Conservation (phyloP, 1,140 invertebrate genomes). For the Geopemphigus sp. region DNA sequence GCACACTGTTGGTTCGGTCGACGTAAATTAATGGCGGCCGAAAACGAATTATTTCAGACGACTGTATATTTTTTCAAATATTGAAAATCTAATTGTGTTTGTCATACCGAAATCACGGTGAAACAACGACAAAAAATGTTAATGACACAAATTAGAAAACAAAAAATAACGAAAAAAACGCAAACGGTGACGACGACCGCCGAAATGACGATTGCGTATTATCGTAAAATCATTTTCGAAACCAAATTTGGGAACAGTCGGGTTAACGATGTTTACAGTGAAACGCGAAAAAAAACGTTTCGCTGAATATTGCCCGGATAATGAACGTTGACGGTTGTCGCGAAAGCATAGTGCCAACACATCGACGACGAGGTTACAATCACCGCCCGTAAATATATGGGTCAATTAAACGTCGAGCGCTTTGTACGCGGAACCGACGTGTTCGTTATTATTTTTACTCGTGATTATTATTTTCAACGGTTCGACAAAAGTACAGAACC, state of each 20-base stretch:
- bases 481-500: too few relatives aligned
- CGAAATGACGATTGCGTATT: not conserved
- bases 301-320: not conserved
- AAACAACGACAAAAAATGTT: too few relatives aligned
- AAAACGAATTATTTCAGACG: not conserved
- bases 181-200: too few relatives aligned
- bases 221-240: not conserved
- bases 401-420: too few relatives aligned
- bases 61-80: not conserved
- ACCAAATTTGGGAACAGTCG: not conserved
- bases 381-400: too few relatives aligned
- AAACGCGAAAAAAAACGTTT: not conserved
- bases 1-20: not conserved
- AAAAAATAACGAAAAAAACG: too few relatives aligned
- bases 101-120: not conserved
- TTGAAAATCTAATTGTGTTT: not conserved
- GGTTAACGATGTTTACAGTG: not conserved
- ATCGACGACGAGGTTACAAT: not conserved
- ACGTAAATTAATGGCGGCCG: not conserved
- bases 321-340: constrained; percentile 15
- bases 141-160: not conserved
- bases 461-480: too few relatives aligned
- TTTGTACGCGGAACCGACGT: too few relatives aligned
- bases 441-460: too few relatives aligned
- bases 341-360: constrained; percentile 2